Percentiles rank a stretch among this genome's conserved stretches.
phyloP scores from a whole-genome alignment of 1,140 invertebrate species.

The Homarus americanus region DNA sequence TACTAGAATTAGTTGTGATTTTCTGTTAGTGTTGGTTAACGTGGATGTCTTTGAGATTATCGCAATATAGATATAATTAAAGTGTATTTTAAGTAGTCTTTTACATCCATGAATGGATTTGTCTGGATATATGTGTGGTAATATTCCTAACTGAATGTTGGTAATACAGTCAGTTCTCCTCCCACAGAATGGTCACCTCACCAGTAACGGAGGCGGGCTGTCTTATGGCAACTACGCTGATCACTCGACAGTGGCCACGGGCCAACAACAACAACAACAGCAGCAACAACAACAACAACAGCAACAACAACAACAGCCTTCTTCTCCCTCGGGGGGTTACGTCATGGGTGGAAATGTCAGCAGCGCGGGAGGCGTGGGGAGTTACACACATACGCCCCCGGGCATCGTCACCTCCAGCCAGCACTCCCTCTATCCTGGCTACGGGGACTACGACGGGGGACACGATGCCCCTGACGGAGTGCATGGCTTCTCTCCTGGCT shows the following conservation, averaged over 20 bases:
- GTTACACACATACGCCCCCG: constrained; percentile 53
- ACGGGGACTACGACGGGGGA: constrained; percentile 50
- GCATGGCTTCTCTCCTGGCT: constrained; percentile 50
- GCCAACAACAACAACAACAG: constrained; percentile 4
- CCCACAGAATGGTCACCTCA: constrained; percentile 51
- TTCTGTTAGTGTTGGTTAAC: no score
- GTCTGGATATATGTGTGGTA: not conserved
- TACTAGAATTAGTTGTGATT: no score
- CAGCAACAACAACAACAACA: constrained; percentile 18
- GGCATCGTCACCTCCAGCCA: constrained; percentile 61
- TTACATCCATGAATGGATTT: no score
- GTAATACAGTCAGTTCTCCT: not conserved
- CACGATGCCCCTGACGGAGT: constrained; percentile 53
- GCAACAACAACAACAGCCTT: constrained; percentile 38
- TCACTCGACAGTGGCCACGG: constrained; percentile 28
- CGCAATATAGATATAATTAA: no score
- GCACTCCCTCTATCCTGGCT: constrained; percentile 61
- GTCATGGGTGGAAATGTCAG: constrained; percentile 27
- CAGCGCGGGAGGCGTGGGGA: constrained; percentile 16
- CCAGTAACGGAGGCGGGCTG: constrained; percentile 36
- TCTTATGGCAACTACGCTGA: constrained; percentile 62
- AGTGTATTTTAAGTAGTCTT: no score
- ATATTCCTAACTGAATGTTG: not conserved
- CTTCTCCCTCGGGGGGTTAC: constrained; percentile 35
- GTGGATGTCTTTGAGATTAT: no score